Conservation (phyloP, 2,113 vertebrate species). For the Galeopterus variegatus region DNA sequence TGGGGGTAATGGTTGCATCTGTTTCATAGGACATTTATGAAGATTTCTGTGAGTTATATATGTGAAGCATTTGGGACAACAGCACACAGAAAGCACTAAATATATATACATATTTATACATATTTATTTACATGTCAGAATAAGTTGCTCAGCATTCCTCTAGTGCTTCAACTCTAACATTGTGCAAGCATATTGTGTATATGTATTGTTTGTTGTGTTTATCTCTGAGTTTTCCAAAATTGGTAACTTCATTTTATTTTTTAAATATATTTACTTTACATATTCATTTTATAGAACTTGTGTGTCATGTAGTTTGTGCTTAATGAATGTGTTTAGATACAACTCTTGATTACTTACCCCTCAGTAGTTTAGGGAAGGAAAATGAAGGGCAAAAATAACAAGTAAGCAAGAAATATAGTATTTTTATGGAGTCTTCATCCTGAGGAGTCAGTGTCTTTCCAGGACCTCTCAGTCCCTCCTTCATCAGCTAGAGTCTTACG, state of each 20-base stretch:
- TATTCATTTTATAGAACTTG: background rate
- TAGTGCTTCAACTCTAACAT: background rate
- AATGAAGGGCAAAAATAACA: background rate
- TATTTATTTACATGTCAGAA: background rate
- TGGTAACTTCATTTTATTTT: background rate
- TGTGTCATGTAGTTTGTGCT: background rate
- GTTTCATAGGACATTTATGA: background rate
- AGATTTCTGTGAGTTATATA: background rate
- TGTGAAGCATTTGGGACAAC: background rate
- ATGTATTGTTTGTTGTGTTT: background rate
- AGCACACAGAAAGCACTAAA: background rate
- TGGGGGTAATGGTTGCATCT: background rate
- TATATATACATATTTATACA: too few relatives aligned
- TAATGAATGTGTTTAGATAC: background rate
- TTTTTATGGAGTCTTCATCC: background rate
- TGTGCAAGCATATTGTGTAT: background rate
- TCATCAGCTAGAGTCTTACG: background rate
- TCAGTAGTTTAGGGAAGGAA: background rate
- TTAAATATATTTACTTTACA: background rate
- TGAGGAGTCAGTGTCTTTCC: background rate
- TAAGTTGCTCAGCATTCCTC: background rate
- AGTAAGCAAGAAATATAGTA: background rate
- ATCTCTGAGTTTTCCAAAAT: background rate
- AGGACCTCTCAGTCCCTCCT: rapidly evolving
- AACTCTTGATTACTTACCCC: background rate